Evolutionary conservation across 1,140 invertebrate species (phyloP).

Genomic region (Drosophila sulfurigaster): DNA sequence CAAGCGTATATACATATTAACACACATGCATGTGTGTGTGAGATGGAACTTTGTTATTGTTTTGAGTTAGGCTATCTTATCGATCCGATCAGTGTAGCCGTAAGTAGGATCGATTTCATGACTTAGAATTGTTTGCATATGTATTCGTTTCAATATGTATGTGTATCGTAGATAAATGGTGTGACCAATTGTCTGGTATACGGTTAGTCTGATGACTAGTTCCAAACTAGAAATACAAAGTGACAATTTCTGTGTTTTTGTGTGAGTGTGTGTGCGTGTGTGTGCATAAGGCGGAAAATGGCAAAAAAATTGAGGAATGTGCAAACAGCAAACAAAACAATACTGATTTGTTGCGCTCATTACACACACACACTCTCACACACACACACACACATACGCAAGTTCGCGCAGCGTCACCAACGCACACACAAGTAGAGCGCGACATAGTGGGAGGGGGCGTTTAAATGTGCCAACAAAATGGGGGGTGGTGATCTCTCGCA

Average conservation of each 20-base stretch:
- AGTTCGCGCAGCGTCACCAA: not conserved
- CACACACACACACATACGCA: constrained; percentile 2
- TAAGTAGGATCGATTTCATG: constrained; percentile 17
- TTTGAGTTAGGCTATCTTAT: constrained; percentile 43
- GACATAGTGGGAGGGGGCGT: constrained; percentile 33
- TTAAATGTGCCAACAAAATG: constrained; percentile 41
- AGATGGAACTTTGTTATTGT: constrained; percentile 8
- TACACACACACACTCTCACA: constrained; percentile 25
- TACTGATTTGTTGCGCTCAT: constrained; percentile 48
- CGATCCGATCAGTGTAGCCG: constrained; percentile 9
- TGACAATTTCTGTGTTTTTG: constrained; percentile 1
- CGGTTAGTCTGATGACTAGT: constrained; percentile 25
- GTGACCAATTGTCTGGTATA: constrained; percentile 34
- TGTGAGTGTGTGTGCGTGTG: constrained; percentile 10
- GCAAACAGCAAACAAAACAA: constrained; percentile 44
- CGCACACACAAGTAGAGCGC: not conserved
- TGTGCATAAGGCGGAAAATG: constrained; percentile 42
- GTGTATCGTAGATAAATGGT: constrained; percentile 24
- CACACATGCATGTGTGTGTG: not conserved
- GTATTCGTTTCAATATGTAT: not conserved
- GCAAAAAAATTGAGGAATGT: constrained; percentile 47
- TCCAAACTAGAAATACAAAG: constrained; percentile 14
- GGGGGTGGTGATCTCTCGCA: constrained; percentile 38
- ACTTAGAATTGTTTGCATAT: constrained; percentile 19
- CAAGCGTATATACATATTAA: no score